Evolutionary conservation across 2,888 invertebrate genomes (phyloP).

Genomic region (Tyria jacobaeae): DNA sequence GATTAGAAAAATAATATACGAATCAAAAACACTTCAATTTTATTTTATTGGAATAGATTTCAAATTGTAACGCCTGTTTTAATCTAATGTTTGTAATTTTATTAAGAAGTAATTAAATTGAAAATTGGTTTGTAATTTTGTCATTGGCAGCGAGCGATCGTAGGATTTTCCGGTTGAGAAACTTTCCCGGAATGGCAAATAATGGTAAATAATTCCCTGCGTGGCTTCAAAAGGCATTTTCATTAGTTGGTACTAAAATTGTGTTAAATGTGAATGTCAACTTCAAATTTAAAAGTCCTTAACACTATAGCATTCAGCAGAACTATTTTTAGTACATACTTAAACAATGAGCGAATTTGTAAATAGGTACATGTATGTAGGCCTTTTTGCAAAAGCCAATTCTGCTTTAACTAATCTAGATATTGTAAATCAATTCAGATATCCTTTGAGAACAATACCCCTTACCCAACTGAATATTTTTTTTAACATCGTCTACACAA

Average conservation of each 20-base stretch:
- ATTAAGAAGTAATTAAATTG: background rate
- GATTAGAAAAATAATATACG: too few relatives aligned
- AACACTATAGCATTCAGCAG: background rate
- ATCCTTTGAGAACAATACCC: too few relatives aligned
- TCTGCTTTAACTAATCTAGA: too few relatives aligned
- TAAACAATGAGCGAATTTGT: background rate
- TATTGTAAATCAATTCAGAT: too few relatives aligned
- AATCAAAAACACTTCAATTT: too few relatives aligned
- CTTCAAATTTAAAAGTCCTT: background rate
- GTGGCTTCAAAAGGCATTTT: slow-evolving; percentile 1
- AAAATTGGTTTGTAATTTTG: background rate
- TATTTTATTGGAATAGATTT: too few relatives aligned
- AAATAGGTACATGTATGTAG: too few relatives aligned
- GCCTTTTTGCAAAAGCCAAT: too few relatives aligned
- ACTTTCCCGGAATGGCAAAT: background rate
- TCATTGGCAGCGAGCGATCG: background rate
- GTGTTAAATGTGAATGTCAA: background rate
- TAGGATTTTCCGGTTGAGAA: background rate
- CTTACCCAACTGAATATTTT: too few relatives aligned
- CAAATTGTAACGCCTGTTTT: background rate
- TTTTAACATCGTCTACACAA: too few relatives aligned
- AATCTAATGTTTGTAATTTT: background rate
- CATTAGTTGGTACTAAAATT: background rate
- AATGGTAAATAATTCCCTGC: background rate
- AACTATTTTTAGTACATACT: too few relatives aligned